These are phyloP conservation scores for Asbolus verrucosus DNA, from an alignment of 1,140 invertebrate species.

Conservation along the genomic window DNA sequence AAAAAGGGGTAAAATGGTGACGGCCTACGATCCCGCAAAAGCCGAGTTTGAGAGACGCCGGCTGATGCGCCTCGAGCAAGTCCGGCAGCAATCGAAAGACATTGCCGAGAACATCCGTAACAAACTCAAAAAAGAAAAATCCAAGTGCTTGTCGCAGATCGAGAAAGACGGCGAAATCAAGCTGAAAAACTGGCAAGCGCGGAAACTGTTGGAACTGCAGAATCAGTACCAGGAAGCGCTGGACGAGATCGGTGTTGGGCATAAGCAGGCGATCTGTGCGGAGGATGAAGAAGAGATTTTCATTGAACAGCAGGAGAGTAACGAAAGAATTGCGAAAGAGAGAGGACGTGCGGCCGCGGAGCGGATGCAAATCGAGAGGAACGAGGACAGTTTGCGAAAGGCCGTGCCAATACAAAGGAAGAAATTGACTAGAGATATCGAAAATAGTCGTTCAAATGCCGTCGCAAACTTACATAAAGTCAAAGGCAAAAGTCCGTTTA, in stretches of 20 bases:
- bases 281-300: conserved; percentile 62
- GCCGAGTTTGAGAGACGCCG: conserved; percentile 68
- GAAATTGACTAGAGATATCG: conserved; percentile 65
- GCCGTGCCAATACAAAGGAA: conserved; percentile 62
- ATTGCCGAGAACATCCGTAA: conserved; percentile 67
- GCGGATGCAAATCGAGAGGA: conserved; percentile 60
- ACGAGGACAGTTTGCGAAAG: conserved; percentile 54
- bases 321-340: conserved; percentile 62
- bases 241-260: conserved; percentile 67
- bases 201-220: conserved; percentile 66
- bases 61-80: conserved; percentile 70
- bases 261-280: conserved; percentile 62
- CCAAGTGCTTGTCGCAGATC: conserved; percentile 64
- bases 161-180: conserved; percentile 65
- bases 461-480: conserved; percentile 62
- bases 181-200: conserved; percentile 64
- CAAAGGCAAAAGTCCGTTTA: conserved; percentile 36
- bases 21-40: conserved; percentile 66
- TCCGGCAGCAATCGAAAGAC: conserved; percentile 69
- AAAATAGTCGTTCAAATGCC: conserved; percentile 65
- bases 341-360: conserved; percentile 65
- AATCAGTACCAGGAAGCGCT: conserved; percentile 67
- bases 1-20: conserved; percentile 65
- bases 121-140: conserved; percentile 64
- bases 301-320: conserved; percentile 58